Percentiles rank a stretch among this genome's conserved stretches.
Evolutionary conservation across 2,797 vertebrate genomes (phyloP).

Genomic region (Artibeus jamaicensis): DNA sequence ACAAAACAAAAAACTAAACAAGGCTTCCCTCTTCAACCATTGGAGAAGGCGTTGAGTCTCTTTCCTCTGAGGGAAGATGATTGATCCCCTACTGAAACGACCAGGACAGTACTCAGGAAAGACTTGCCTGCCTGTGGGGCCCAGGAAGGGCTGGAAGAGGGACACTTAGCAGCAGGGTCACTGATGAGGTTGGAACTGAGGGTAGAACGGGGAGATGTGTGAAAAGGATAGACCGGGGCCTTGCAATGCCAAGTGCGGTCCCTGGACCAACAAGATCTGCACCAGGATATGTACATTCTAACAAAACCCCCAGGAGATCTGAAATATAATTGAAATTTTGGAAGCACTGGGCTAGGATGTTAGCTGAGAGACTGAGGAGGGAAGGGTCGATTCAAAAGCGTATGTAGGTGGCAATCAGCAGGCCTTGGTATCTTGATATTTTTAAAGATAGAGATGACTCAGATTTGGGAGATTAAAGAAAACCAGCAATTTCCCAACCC

Average conservation of each 20-base stretch:
- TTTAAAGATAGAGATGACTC: not conserved
- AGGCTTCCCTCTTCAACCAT: not conserved
- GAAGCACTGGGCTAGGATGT: not conserved
- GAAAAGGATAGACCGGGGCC: not conserved
- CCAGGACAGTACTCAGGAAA: not conserved
- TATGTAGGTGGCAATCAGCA: not conserved
- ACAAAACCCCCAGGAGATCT: not conserved
- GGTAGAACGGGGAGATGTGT: not conserved
- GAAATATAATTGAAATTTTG: not conserved
- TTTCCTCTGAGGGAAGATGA: not conserved
- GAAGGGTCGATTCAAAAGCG: not conserved
- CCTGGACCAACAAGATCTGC: not conserved
- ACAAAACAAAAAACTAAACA: not conserved
- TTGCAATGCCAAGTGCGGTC: not conserved
- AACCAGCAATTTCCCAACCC: not conserved
- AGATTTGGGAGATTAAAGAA: not conserved
- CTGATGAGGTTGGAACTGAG: not conserved
- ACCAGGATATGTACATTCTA: not conserved
- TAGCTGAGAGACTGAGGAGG: not conserved
- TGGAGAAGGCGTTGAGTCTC: not conserved
- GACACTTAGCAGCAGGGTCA: not conserved
- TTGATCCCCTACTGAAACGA: not conserved
- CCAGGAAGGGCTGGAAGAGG: not conserved
- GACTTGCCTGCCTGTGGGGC: not conserved
- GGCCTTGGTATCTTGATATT: not conserved